Base-by-base conservation (phyloP, 1,140 invertebrate genomes). In the Drusus annulatus region DNA sequence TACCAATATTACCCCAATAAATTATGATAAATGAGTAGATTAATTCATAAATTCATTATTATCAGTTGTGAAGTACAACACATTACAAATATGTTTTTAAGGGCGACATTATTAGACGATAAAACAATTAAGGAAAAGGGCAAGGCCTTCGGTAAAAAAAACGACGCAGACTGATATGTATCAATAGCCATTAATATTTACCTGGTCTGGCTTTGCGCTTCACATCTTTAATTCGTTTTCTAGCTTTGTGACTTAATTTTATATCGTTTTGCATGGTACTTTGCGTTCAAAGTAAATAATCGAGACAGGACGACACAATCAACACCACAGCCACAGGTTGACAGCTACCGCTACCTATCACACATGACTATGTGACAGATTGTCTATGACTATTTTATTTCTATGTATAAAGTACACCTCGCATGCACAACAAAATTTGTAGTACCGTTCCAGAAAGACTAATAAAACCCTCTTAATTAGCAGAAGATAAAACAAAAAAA, bases 121-220 rank as follows among this genome's bases (percentile, higher is more conserved):
- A 13, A 45, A 60, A 60, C 56, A 65, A 65, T 17, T 73, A 15
- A 28, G 25, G 21, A 50, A 73, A 58, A 8, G 73, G 73, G 52
- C 73, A 75, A 75, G 56, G 51, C 52, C 54, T 62, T 77, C 51
- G 23, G 45, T 54, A 56, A 63, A 60, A n/a, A 60, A 54, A 69
- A 69, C 82, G 84, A 81, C 78, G 80, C 60, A 79, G 84, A 83
- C 65, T 25, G 13, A 19, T 51, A 45, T 45, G 17, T 17, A 51
- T 21, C 54, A 45, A 45, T 13, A 45, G 8, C 13, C 36, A 2
- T 73, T 74, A 79, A 73, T 63, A 86, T 87, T 91, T 91, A 97
- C 95, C 96, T 87, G 96, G 96, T 87, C 96, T 92, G 6, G 96
- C 96, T 90, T 95, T 96, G 80, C 92, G 91, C 89, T 98, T 98